Conservation (phyloP, 2,113 vertebrate genomes). For the Electrona antarctica region DNA sequence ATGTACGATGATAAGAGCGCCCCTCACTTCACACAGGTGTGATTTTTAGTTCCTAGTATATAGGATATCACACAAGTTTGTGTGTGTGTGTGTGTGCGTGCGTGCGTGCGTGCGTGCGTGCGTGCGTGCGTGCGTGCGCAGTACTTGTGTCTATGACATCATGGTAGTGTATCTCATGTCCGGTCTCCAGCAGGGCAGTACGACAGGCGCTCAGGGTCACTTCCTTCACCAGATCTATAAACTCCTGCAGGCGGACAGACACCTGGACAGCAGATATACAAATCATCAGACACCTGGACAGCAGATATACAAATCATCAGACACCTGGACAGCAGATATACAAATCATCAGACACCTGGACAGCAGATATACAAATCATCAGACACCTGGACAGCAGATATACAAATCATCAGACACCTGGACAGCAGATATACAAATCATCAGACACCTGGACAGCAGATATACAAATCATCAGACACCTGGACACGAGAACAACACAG, state of each 20-base stretch:
- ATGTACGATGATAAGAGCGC: no score
- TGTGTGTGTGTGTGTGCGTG: neutral
- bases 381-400: no score
- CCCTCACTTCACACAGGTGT: no score
- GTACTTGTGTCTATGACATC: slow-evolving; percentile 1
- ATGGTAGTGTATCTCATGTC: slow-evolving; percentile 55
- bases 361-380: neutral
- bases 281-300: slow-evolving; percentile 60
- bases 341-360: neutral
- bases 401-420: neutral
- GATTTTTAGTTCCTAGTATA: no score
- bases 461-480: neutral
- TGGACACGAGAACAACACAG: neutral
- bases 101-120: neutral
- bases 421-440: neutral
- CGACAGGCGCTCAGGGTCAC: slow-evolving; percentile 78
- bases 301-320: neutral
- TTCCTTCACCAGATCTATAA: slow-evolving; percentile 82
- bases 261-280: slow-evolving; percentile 69
- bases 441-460: neutral
- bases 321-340: slow-evolving; percentile 64
- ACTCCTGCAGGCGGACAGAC: slow-evolving; percentile 70
- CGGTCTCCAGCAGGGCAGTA: slow-evolving; percentile 68
- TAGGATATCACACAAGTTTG: no score
- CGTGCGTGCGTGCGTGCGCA: slow-evolving; percentile 49